Conservation (phyloP, 2,797 vertebrate genomes). For the Arvicola amphibius region DNA sequence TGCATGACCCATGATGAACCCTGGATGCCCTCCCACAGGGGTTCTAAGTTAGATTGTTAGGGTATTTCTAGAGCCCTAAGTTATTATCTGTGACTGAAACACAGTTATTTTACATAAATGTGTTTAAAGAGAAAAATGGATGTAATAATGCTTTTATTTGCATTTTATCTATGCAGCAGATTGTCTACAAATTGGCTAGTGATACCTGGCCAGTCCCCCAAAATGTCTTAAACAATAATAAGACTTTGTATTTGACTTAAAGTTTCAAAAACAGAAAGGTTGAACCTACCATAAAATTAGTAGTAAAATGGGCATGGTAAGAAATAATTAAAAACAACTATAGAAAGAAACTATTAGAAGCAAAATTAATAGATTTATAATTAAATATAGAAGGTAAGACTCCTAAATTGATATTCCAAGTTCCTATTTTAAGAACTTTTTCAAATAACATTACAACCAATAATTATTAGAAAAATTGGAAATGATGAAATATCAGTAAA, state of each 20-base stretch:
- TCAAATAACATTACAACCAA: not conserved
- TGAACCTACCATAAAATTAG: not conserved
- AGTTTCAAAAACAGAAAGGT: not conserved
- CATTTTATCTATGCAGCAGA: not conserved
- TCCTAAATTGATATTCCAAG: not conserved
- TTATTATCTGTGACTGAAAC: not conserved
- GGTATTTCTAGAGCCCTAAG: not conserved
- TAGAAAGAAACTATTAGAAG: no score
- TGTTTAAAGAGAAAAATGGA: not conserved
- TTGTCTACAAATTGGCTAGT: not conserved
- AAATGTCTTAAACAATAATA: slow-evolving; percentile 26
- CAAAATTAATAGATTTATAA: not conserved
- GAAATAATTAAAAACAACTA: not conserved
- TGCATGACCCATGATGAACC: slow-evolving; percentile 15
- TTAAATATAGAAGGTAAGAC: not conserved
- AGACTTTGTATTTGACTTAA: not conserved
- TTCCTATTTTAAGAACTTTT: not conserved
- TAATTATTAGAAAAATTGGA: not conserved
- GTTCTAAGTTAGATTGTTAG: not conserved
- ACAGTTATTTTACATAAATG: slow-evolving; percentile 42
- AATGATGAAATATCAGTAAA: not conserved
- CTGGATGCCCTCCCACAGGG: not conserved
- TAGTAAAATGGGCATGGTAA: slow-evolving; percentile 5
- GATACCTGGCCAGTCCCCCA: not conserved
- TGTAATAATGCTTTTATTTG: not conserved